phyloP scores from a whole-genome alignment of 2,113 vertebrate species.

The Centropristis striata region DNA sequence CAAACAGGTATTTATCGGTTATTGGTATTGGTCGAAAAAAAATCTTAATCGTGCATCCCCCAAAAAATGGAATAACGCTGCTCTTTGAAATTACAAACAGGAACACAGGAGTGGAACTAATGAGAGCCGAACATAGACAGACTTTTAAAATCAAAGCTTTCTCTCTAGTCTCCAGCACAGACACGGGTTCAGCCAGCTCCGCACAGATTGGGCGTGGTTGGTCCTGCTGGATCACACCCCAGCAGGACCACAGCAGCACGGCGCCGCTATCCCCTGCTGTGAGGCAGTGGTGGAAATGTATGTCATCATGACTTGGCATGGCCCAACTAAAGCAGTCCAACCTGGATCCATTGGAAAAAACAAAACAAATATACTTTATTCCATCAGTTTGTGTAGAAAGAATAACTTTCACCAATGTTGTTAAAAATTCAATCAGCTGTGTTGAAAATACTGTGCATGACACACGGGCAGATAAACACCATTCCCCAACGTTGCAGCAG shows the following conservation, averaged over 20 bases:
- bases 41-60: too few species aligned
- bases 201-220: not conserved
- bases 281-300: not conserved
- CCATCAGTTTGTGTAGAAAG: not conserved
- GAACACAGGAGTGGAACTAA: too few species aligned
- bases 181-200: too few species aligned
- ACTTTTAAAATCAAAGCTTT: too few species aligned
- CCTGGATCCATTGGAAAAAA: not conserved
- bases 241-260: not conserved
- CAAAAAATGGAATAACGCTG: too few species aligned
- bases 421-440: not conserved
- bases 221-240: not conserved
- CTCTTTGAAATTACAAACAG: too few species aligned
- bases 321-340: not conserved
- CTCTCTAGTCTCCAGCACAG: too few species aligned
- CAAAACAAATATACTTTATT: not conserved
- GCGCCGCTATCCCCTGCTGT: too few species aligned
- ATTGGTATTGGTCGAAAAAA: too few species aligned
- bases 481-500: slow-evolving; percentile 14
- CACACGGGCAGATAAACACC: slow-evolving; percentile 27
- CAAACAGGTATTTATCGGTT: too few species aligned
- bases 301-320: not conserved
- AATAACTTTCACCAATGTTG: too few species aligned
- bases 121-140: too few species aligned
- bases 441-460: not conserved